These are phyloP conservation scores for Oxyteleia sp. DNA, from an alignment of 2,888 invertebrate genomes.

Conservation along the genomic window DNA sequence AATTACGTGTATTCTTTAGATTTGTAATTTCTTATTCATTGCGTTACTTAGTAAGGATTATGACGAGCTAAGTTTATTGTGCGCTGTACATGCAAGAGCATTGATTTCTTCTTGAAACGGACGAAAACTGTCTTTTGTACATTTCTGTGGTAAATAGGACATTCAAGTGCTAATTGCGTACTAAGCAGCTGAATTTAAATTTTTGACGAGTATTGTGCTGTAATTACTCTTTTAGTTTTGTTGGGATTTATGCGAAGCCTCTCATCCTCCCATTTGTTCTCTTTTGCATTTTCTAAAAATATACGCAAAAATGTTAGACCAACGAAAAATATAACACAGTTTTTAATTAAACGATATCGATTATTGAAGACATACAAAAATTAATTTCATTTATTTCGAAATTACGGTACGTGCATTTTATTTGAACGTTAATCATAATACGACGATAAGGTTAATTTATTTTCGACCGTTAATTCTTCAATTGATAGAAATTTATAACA, in stretches of 20 bases:
- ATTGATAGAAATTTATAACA: conserved; percentile 8
- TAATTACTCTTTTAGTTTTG: conserved; percentile 32
- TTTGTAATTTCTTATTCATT: conserved; percentile 37
- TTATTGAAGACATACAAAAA: conserved; percentile 1
- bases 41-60: conserved; percentile 28
- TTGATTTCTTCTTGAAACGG: conserved; percentile 48
- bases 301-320: neutral
- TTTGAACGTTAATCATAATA: conserved; percentile 27
- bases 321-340: neutral
- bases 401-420: conserved; percentile 11
- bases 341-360: neutral
- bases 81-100: conserved; percentile 33
- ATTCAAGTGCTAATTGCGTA: conserved; percentile 51
- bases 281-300: neutral
- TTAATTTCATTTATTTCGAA: conserved; percentile 28
- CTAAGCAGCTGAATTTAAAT: conserved; percentile 42
- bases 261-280: neutral
- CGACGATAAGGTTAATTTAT: conserved; percentile 8
- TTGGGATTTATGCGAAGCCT: neutral
- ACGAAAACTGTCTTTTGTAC: conserved; percentile 53
- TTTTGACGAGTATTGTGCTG: conserved; percentile 23
- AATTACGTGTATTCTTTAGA: conserved; percentile 36
- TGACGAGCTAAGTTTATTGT: conserved; percentile 52
- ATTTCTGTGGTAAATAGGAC: conserved; percentile 54
- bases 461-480: conserved; percentile 21